A percentile compares a stretch with the other conserved stretches of the same genome.
Evolutionary conservation across 2,888 invertebrate genomes (phyloP).

Genomic region (Drosophila demipolita): DNA sequence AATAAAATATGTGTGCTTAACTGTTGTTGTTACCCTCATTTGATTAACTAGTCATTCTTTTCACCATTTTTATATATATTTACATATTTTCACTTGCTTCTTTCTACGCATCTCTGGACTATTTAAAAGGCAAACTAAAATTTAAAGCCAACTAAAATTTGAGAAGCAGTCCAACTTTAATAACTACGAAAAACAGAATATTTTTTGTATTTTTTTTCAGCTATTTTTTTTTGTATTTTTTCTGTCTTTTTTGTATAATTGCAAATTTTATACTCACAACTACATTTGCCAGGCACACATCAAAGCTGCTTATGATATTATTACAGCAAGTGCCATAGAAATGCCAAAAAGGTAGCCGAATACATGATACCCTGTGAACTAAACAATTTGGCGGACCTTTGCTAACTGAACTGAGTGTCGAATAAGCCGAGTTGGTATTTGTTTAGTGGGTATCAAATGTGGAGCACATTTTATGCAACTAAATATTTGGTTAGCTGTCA

Average conservation of each 20-base stretch:
- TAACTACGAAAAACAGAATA: constrained; percentile 38
- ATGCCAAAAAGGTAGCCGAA: constrained; percentile 1
- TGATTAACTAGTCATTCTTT: not conserved
- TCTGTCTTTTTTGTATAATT: constrained; percentile 19
- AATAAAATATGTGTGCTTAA: not conserved
- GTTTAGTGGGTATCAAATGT: constrained; percentile 5
- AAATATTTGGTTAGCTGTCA: constrained; percentile 30
- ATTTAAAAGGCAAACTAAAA: constrained; percentile 23
- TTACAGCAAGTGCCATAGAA: constrained; percentile 9
- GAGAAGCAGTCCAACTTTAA: constrained; percentile 25
- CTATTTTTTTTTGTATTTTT: constrained; percentile 12
- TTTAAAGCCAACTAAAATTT: constrained; percentile 29
- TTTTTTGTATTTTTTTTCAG: constrained; percentile 9
- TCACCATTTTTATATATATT: not conserved
- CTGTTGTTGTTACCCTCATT: not conserved
- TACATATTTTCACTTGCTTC: not conserved
- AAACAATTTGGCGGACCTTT: not conserved
- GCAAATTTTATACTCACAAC: constrained; percentile 42
- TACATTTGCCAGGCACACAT: constrained; percentile 32
- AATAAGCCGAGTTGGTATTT: not conserved
- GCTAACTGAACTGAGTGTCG: not conserved
- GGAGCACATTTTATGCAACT: constrained; percentile 13
- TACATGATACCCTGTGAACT: constrained; percentile 5
- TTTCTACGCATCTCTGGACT: not conserved
- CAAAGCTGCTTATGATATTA: constrained; percentile 34